A percentile compares a stretch with the other conserved stretches of the same genome.
Evolutionary conservation across 2,797 vertebrate genomes (phyloP).

Genomic region (Sebastolobus alascanus): DNA sequence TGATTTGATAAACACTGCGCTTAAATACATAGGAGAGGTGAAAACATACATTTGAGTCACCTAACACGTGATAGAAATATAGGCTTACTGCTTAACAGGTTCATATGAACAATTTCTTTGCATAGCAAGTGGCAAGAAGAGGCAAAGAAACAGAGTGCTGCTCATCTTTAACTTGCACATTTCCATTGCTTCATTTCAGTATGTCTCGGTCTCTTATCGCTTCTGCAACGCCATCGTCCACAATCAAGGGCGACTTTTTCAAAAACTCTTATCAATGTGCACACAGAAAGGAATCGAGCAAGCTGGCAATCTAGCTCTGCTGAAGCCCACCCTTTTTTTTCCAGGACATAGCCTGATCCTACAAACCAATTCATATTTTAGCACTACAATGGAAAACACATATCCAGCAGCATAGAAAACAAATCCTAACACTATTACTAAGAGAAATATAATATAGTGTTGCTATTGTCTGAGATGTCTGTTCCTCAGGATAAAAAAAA

Average conservation of each 20-base stretch:
- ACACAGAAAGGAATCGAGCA: conserved; percentile 66
- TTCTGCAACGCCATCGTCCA: conserved; percentile 25
- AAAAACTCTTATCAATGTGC: conserved; percentile 77
- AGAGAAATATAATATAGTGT: too few relatives aligned
- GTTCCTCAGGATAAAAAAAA: too few relatives aligned
- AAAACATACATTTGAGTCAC: background rate
- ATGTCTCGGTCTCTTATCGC: conserved; percentile 53
- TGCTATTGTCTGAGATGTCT: background rate
- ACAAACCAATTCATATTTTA: background rate
- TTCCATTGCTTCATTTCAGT: conserved; percentile 3
- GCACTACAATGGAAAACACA: background rate
- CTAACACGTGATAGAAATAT: background rate
- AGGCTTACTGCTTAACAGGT: background rate
- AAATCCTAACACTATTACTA: too few relatives aligned
- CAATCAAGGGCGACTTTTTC: conserved; percentile 43
- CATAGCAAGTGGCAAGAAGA: background rate
- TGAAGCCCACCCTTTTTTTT: conserved; percentile 55
- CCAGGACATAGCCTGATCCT: background rate
- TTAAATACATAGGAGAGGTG: background rate
- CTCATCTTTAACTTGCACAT: background rate
- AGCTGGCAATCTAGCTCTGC: conserved; percentile 68
- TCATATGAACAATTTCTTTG: background rate
- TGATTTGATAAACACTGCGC: background rate
- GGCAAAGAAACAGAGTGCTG: background rate
- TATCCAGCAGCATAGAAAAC: background rate